Conservation (phyloP, 2,797 vertebrate species). For the Hoplostethus atlanticus region DNA sequence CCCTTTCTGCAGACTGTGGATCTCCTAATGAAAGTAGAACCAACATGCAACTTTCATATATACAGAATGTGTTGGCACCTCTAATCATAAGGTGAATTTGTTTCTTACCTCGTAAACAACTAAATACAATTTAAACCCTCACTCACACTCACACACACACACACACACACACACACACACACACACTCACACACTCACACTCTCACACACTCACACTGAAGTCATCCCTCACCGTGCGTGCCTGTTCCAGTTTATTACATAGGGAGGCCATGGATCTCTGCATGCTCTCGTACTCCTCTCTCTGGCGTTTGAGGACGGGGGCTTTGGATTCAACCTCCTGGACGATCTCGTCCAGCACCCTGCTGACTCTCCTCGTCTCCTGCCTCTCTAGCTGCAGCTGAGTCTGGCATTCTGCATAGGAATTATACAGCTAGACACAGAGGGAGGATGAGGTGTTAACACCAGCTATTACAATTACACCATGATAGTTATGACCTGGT, state of each 20-base stretch:
- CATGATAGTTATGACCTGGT: too few species aligned
- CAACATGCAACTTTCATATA: background rate
- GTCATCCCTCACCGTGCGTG: constrained; percentile 87
- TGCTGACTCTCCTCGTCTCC: constrained; percentile 92
- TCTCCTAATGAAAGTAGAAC: constrained; percentile 84
- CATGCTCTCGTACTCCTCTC: constrained; percentile 94
- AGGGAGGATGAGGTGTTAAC: background rate
- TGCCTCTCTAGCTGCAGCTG: constrained; percentile 93
- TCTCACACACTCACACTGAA: too few species aligned
- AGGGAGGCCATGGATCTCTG: constrained; percentile 92
- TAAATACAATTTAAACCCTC: too few species aligned
- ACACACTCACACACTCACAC: too few species aligned
- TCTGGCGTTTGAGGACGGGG: constrained; percentile 92
- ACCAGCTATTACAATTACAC: background rate
- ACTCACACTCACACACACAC: too few species aligned
- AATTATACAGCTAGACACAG: constrained; percentile 91
- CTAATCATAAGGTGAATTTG: too few species aligned
- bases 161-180: too few species aligned
- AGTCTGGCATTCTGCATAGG: constrained; percentile 93
- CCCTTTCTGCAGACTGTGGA: constrained; percentile 91
- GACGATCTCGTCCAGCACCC: constrained; percentile 94
- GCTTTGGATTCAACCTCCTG: constrained; percentile 96
- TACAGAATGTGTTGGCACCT: background rate
- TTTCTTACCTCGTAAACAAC: too few species aligned
- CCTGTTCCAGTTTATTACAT: constrained; percentile 94